Evolutionary conservation across 2,888 invertebrate species (phyloP).

Genomic region (Archaeoteleia sp.): DNA sequence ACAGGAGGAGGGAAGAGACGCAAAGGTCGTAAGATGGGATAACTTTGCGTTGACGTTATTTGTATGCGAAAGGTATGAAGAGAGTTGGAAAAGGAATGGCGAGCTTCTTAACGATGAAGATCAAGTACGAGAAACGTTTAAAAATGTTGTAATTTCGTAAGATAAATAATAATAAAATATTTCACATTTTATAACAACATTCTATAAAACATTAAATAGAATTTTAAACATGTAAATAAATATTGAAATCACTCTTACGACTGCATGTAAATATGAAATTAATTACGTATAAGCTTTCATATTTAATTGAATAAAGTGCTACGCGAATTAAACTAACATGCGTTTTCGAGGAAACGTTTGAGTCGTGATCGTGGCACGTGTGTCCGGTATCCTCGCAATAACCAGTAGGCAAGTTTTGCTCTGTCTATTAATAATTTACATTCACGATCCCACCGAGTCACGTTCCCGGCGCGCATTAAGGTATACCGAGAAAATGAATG

Average conservation of each 20-base stretch:
- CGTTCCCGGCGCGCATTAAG: slow-evolving; percentile 9
- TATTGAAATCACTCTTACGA: slow-evolving; percentile 6
- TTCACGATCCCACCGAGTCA: slow-evolving; percentile 29
- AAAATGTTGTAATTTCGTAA: slow-evolving; percentile 2
- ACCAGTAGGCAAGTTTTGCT: background rate
- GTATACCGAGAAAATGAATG: background rate
- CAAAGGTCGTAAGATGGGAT: slow-evolving; percentile 50
- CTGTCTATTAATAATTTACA: slow-evolving; percentile 44
- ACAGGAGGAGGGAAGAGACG: slow-evolving; percentile 10
- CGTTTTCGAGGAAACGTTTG: slow-evolving; percentile 5
- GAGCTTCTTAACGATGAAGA: no score
- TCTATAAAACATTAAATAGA: no score
- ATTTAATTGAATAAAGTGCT: background rate
- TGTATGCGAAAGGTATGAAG: slow-evolving; percentile 45
- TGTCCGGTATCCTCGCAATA: slow-evolving; percentile 15
- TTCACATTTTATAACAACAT: no score
- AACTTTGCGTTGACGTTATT: slow-evolving; percentile 59
- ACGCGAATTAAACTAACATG: slow-evolving; percentile 6
- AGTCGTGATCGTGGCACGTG: slow-evolving; percentile 13
- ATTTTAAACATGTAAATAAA: background rate
- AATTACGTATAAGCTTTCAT: no score
- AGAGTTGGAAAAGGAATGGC: slow-evolving; percentile 6
- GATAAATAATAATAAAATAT: no score
- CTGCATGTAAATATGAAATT: no score
- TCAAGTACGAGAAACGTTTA: no score